Base-by-base conservation (phyloP, 2,888 invertebrate genomes). In the Spisula solida region DNA sequence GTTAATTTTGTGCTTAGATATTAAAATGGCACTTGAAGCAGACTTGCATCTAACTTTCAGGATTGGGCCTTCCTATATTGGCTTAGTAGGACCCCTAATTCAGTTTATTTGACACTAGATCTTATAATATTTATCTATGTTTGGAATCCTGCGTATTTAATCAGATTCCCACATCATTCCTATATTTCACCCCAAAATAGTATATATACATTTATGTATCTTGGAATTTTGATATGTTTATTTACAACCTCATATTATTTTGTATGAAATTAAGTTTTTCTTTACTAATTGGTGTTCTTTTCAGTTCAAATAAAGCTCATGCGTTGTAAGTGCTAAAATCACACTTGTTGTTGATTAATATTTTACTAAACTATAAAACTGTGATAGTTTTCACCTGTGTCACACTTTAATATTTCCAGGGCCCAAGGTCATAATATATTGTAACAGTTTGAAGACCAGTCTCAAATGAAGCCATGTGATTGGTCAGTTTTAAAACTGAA, bases 251-350 rank as follows among this genome's bases (percentile, higher is more conserved):
- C n/a, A 31, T 70, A 12, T 70, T 29, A n/a, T n/a, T 70, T 70
- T 70, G 70, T 70, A n/a, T 31, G 2, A 29, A 31, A 70, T 75
- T 31, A 29, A 31, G 34, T 16, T 34, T 75, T 34, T 75, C 29
- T 75, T 20, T 75, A 75, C 75, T 75, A 75, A 31, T 75, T 75
- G 75, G 75, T 75, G 18, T 75, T 75, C 31, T 31, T 85, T 85
- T 85, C 85, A 85, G 85, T 51, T 55, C 85, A 78, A 85, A 55
- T 85, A 78, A 51, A 85, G 85, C 85, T 34, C 75, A 79, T 85
- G 85, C 85, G 31, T 78, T 78, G 85, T 85, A 85, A 85, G 85
- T 85, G 75, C 75, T 75, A 29, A 75, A 25, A 31, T 75, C 31
- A 75, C 75, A 75, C 75, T 75, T 75, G 75, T 31, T 75, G 75